These are phyloP conservation scores for Tetheella fluctuosa DNA, from an alignment of 2,888 invertebrate genomes.

Conservation along the genomic window DNA sequence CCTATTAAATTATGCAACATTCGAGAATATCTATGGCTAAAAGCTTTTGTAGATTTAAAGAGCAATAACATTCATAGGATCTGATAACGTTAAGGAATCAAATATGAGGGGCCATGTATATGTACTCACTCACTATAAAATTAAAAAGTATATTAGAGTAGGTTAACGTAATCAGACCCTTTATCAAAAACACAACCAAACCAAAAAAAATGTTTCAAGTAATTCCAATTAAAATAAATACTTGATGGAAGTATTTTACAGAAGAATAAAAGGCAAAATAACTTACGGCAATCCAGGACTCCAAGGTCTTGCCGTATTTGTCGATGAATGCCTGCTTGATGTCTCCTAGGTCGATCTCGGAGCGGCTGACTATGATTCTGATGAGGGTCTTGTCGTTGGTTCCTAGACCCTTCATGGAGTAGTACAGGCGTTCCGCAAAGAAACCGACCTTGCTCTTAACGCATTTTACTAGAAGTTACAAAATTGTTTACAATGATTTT, in stretches of 20 bases:
- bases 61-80: conserved; percentile 10
- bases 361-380: conserved; percentile 95
- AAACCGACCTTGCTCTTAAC: conserved; percentile 95
- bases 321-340: conserved; percentile 95
- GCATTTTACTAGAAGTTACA: conserved; percentile 88
- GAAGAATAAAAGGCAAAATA: conserved; percentile 22
- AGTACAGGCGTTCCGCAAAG: conserved; percentile 95
- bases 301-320: conserved; percentile 92
- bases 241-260: conserved; percentile 1
- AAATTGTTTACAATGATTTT: background rate
- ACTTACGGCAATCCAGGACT: conserved; percentile 94
- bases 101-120: too few species aligned
- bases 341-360: conserved; percentile 96
- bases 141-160: background rate
- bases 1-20: background rate
- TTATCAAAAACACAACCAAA: background rate
- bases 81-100: background rate
- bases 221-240: background rate
- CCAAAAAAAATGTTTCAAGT: background rate
- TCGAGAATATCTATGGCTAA: background rate
- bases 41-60: background rate
- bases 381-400: conserved; percentile 97
- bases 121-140: too few species aligned
- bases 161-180: background rate
- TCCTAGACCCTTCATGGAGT: conserved; percentile 95